Base-by-base conservation (phyloP, 1,140 invertebrate genomes). In the Temnothorax longispinosus region DNA sequence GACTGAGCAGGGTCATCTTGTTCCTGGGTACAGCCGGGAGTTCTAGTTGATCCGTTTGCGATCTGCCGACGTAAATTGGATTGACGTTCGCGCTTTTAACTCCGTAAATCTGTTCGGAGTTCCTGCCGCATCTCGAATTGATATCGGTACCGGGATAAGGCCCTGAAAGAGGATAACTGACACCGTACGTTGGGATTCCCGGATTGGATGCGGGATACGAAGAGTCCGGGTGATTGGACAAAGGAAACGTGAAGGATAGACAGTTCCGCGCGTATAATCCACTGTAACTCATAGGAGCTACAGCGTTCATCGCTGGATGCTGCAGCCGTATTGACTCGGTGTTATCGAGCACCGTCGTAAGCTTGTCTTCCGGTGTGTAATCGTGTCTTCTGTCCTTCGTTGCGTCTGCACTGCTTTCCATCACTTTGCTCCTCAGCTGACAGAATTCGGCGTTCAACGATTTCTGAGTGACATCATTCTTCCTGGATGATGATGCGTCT, bases 1-100 rank as follows among this genome's bases (percentile, higher is more conserved):
- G 93, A 85, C 93, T 94, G 8, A 95, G 77, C 6, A 95, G 76
- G 0, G 93, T 95, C 87, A 95, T 87, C 10, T 91, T 93, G 11
- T 90, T 93, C 27, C 86, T 92, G 0, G 92, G 93, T 0, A 93
- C 77, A 6, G 77, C 21, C 0, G 90, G 86, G 0, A 92, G 64
- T 50, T 92, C 90, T 2, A 91, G 38, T 38, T 92, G 90, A 21
- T 85, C 87, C 0, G 84, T 90, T 0, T 78, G 64, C 11, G 87
- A 77, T 35, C 89, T 93, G 8, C 88, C 88, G 15, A 90, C 41
- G 52, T 92, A 93, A 75, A 91, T 32, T 1, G 90, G 8, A 62
- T 89, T 87, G 58, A 74, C 10, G 1, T 62, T 92, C 1, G 54
- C 8, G 35, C n/a, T 74, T 50, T 86, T 91, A 11, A 21, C 74